These are phyloP conservation scores for Micrastur ruficollis DNA, from an alignment of 2,797 vertebrate species.

Conservation along the genomic window DNA sequence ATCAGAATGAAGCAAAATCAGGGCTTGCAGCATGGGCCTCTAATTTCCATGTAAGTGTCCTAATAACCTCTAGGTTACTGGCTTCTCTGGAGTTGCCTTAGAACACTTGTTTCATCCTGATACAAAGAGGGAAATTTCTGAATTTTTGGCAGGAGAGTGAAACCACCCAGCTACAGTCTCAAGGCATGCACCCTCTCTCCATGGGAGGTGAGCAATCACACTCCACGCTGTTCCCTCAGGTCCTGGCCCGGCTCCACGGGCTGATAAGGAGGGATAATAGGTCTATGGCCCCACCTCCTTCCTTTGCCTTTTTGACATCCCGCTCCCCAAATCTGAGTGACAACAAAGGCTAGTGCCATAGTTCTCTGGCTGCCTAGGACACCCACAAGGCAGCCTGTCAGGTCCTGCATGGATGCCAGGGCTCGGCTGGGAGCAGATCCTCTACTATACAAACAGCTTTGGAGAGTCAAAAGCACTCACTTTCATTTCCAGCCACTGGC, in stretches of 20 bases:
- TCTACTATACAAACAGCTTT: neutral
- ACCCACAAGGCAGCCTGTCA: conserved; percentile 47
- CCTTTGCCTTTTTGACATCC: conserved; percentile 53
- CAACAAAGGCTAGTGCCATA: neutral
- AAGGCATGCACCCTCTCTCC: conserved; percentile 48
- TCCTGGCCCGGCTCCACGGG: conserved; percentile 35
- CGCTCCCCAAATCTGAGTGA: conserved; percentile 39
- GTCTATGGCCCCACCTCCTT: conserved; percentile 30
- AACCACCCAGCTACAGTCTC: conserved; percentile 61
- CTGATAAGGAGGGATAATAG: conserved; percentile 52
- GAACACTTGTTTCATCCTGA: conserved; percentile 38
- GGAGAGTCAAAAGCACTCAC: neutral
- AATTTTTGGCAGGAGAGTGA: conserved; percentile 50
- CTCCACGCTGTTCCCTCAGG: conserved; percentile 42
- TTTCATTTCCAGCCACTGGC: neutral
- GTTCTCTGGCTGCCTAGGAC: conserved; percentile 9
- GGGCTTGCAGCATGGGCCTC: neutral
- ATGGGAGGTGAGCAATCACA: conserved; percentile 57
- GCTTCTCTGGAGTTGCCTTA: neutral
- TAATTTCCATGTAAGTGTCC: neutral
- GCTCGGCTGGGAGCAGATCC: neutral
- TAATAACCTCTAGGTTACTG: neutral
- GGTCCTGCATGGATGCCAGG: conserved; percentile 18
- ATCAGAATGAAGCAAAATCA: neutral
- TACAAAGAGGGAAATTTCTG: conserved; percentile 9